Evolutionary conservation across 2,888 invertebrate genomes (phyloP), one percentile per base, ranked within the genome.

Genomic region (Protonemura montana): DNA sequence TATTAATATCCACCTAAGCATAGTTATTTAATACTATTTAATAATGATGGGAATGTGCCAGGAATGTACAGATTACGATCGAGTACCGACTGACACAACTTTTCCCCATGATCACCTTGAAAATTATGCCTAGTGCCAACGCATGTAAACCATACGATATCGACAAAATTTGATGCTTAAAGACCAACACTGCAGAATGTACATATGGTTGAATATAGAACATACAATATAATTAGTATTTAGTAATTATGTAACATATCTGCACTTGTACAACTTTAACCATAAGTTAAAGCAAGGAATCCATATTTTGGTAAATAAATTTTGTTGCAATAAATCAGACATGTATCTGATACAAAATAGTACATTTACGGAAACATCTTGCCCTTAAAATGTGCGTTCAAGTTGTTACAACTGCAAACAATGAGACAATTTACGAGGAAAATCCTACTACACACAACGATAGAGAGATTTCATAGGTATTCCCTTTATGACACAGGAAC

Each of bases 101-200:
- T 25, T 78, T 78, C 78, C 78, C 1, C 28, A 78, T 28, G 7
- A 7, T 59, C 21, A 21, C 21, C 59, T 59, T 16, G 59, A 59
- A 21, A 59, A 28, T n/a, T 25, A 78, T 78, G 78, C 78, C 78
- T 78, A 78, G 28, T n/a, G 10, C 59, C 16, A 21, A 2, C 16
- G 16, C 21, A 21, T 3, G 3, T 21, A 78, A 78, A 78, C 78
- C 28, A 78, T 78, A 78, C 59, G 13, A 59, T 78, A 78, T 78
- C 78, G 78, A 78, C 78, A 78, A 78, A 27, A 78, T 78, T 78
- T 78, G 78, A 78, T 78, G 78, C 78, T 78, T 78, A 2, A 25
- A 10, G 78, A 78, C 78, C 25, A 59, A 78, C 78, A 78, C 28
- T 78, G 78, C 78, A 78, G 78, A 78, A 78, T 78, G 78, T 59